These are phyloP conservation scores for Psophia crepitans DNA, from an alignment of 2,113 vertebrate species.

Conservation along the genomic window DNA sequence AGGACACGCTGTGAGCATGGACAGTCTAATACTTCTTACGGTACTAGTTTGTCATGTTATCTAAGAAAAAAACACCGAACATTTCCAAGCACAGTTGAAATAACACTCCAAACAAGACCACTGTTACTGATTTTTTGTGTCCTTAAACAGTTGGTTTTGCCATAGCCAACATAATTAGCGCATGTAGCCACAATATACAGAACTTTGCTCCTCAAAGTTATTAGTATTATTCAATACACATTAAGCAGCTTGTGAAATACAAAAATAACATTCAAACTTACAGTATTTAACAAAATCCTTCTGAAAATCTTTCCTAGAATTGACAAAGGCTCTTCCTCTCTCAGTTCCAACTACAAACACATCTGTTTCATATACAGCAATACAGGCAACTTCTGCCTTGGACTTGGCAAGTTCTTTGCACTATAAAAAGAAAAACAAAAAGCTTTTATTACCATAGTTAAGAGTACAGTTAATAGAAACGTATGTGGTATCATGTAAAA, in stretches of 20 bases:
- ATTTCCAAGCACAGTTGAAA: neutral
- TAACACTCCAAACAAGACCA: neutral
- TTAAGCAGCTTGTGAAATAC: neutral
- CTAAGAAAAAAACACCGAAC: neutral
- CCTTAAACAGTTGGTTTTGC: neutral
- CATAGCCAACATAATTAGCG: neutral
- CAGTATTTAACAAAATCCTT: conserved; percentile 81
- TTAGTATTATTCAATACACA: neutral
- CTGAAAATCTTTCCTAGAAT: conserved; percentile 79
- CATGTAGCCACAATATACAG: neutral
- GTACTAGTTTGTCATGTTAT: neutral
- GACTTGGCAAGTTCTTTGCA: conserved; percentile 82
- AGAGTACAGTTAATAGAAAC: neutral
- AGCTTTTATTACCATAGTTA: neutral
- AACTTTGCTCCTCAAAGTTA: neutral
- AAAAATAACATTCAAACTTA: conserved; percentile 60
- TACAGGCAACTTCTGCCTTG: conserved; percentile 81
- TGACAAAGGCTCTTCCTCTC: conserved; percentile 78
- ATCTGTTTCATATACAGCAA: conserved; percentile 78
- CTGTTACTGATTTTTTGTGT: neutral
- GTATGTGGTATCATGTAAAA: neutral
- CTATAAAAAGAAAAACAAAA: conserved; percentile 62
- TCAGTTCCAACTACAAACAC: conserved; percentile 80
- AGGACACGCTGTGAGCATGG: neutral
- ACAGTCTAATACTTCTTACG: neutral